Evolutionary conservation across 2,113 vertebrate genomes (phyloP), one percentile per base, ranked within the genome.

Genomic region (Thryonomys swinderianus): DNA sequence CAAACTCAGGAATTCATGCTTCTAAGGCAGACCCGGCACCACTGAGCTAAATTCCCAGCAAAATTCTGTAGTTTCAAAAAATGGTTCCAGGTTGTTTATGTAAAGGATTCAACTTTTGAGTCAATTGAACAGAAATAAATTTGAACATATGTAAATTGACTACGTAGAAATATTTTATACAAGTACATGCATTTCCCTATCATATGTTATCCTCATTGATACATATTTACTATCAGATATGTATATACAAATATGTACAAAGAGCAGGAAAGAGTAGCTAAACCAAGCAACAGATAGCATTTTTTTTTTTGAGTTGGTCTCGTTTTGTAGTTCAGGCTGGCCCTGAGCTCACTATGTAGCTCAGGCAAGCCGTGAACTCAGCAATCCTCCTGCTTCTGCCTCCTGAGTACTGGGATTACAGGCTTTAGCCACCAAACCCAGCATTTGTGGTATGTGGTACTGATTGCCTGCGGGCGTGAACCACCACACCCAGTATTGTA

Each of bases 201-300:
- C 42, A 12, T 30, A 53, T 37, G 23, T n/a, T 79, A 48, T 14
- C 9, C 23, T 23, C 57, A 89, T 4, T 84, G 7, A 23, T 66
- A 34, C 30, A 83, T 32, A 92, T 25, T 55, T 8, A 17, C 32
- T 16, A 96, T 94, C 30, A 93, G 3, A 83, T 66, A 45, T n/a
- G 7, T 32, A 23, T 21, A 64, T 40, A 23, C 59, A 80, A 83
- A 84, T 6, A 93, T 30, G 40, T 61, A 69, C 48, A 85, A 7
- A 93, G 51, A 30, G 10, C 66, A 96, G 71, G 93, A 81, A 66
- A 97, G 21, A 64, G 30, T 14, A 96, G 79, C 14, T 92, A 85
- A 95, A 42, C 55, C 76, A 85, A 91, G 62, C 71, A 97, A 94
- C 40, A 92, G 51, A 83, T n/a, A n/a, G n/a, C n/a, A n/a, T n/a